phyloP scores from a whole-genome alignment of 1,140 invertebrate genomes.

The Stegodyphus mimosarum region DNA sequence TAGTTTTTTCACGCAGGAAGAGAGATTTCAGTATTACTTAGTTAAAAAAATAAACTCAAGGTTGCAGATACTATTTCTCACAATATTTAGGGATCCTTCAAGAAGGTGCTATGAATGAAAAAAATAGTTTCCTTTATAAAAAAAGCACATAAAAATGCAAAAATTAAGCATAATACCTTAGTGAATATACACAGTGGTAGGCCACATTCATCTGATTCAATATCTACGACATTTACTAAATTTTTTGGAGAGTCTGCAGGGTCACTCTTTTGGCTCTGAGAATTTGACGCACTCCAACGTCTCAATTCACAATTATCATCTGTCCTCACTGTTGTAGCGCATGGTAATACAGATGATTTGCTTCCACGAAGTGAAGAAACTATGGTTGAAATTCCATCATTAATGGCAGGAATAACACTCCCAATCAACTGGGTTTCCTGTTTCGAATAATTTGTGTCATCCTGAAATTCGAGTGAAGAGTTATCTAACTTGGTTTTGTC shows the following conservation, averaged over 20 bases:
- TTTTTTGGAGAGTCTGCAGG: not conserved
- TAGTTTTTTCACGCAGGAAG: too few species aligned
- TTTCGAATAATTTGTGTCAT: not conserved
- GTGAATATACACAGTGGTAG: slow-evolving; percentile 90
- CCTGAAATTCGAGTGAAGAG: slow-evolving; percentile 42
- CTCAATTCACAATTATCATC: slow-evolving; percentile 4
- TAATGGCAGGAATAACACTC: slow-evolving; percentile 13
- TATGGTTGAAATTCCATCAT: slow-evolving; percentile 41
- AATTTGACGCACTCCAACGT: slow-evolving; percentile 41
- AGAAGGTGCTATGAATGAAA: too few species aligned
- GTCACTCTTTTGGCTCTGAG: slow-evolving; percentile 18
- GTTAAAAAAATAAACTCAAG: too few species aligned
- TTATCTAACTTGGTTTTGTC: slow-evolving; percentile 16
- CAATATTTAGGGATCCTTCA: too few species aligned
- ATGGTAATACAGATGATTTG: slow-evolving; percentile 21
- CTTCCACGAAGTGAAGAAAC: slow-evolving; percentile 41
- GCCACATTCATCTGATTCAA: slow-evolving; percentile 76
- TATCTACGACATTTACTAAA: slow-evolving; percentile 40
- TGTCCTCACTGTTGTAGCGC: not conserved
- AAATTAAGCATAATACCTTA: slow-evolving; percentile 72
- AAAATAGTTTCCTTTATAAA: too few species aligned
- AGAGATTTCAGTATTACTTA: too few species aligned
- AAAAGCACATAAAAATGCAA: too few species aligned
- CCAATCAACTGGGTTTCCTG: not conserved
- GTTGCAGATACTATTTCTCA: too few species aligned